These are phyloP conservation scores for Eupeodes luniger DNA, from an alignment of 2,888 invertebrate genomes.

Conservation along the genomic window DNA sequence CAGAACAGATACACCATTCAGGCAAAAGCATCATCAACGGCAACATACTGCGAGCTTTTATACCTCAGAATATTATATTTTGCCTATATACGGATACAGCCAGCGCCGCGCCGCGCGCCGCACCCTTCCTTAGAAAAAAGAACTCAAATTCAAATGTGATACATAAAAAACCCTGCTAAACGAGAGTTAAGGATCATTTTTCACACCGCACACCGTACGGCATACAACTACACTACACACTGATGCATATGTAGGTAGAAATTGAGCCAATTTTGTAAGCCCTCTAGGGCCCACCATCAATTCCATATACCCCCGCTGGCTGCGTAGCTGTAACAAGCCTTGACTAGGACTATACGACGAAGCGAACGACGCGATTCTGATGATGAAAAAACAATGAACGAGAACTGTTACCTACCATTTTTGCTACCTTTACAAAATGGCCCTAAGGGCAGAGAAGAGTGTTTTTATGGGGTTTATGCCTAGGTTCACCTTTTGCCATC, in stretches of 20 bases:
- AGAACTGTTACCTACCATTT: conserved; percentile 7
- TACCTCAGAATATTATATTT: background rate
- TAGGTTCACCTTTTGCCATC: conserved; percentile 46
- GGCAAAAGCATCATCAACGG: background rate
- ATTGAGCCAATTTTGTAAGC: conserved; percentile 60
- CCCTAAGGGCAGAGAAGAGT: background rate
- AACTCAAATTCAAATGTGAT: conserved; percentile 24
- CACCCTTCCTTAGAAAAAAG: background rate
- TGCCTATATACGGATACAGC: background rate
- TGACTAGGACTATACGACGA: background rate
- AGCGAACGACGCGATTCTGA: background rate
- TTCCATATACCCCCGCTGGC: background rate
- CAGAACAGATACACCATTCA: conserved; percentile 1
- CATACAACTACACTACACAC: too few species aligned
- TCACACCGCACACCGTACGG: conserved; percentile 41
- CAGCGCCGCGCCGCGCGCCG: too few species aligned
- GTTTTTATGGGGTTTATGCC: conserved; percentile 21
- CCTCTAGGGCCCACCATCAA: conserved; percentile 7
- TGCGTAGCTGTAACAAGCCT: background rate
- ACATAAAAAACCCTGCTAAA: background rate
- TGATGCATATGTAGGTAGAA: conserved; percentile 7
- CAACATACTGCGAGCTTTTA: conserved; percentile 20
- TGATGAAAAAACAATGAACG: conserved; percentile 1
- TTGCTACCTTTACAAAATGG: background rate
- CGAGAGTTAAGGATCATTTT: conserved; percentile 62